phyloP scores from a whole-genome alignment of 2,797 vertebrate genomes.

The Cottoperca gobio region DNA sequence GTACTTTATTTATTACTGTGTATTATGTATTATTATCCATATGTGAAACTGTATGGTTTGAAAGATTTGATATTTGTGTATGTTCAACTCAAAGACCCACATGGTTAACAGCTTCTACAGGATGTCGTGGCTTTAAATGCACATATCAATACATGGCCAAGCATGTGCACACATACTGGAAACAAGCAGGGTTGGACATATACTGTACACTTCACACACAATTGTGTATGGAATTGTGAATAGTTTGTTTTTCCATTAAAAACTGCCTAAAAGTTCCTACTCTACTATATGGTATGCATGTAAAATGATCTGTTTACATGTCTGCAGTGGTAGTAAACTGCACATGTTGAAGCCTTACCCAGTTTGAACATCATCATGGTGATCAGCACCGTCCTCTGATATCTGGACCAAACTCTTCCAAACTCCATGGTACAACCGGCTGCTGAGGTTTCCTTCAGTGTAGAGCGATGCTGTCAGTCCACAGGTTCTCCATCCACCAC shows the following conservation, averaged over 20 bases:
- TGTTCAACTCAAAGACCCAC: background rate
- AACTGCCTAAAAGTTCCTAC: background rate
- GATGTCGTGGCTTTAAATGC: background rate
- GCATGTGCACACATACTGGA: background rate
- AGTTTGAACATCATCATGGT: slow-evolving; percentile 81
- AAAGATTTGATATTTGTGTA: background rate
- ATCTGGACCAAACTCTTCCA: slow-evolving; percentile 70
- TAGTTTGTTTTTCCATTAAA: background rate
- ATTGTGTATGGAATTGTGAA: background rate
- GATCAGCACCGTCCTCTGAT: slow-evolving; percentile 73
- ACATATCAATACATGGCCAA: background rate
- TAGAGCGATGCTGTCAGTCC: slow-evolving; percentile 34
- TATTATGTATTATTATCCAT: background rate
- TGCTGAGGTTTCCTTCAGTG: slow-evolving; percentile 36
- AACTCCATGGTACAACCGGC: slow-evolving; percentile 76
- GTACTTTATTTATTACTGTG: background rate
- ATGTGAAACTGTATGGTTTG: background rate
- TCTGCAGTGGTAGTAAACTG: background rate
- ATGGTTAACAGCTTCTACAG: no score
- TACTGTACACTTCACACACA: background rate
- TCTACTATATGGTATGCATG: background rate
- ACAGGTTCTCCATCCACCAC: slow-evolving; percentile 54
- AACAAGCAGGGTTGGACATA: background rate
- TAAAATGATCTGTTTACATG: background rate
- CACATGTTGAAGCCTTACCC: slow-evolving; percentile 66